Evolutionary conservation across 2,113 vertebrate genomes (phyloP), one percentile per base, ranked within the genome.

Genomic region (Hippocampus barbouri): DNA sequence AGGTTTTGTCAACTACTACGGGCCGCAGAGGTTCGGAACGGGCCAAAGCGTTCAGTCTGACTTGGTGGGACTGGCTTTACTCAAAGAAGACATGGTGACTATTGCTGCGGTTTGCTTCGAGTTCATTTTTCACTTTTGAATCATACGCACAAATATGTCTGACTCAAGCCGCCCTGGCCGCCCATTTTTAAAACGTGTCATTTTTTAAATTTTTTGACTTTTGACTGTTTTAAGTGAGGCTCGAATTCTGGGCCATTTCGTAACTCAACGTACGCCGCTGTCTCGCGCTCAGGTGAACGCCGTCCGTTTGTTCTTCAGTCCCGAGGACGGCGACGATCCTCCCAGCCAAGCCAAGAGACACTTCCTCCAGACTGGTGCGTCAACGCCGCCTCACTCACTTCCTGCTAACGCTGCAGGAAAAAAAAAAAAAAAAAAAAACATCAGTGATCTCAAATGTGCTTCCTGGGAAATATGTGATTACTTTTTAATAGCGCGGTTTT

Each of bases 251-350:
- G 34, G 34, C 34, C 34, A 38, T 38, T 38, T 38, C 5, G 34
- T 38, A 38, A 38, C 34, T 38, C 34, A 6, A 38, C 34, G 34
- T 38, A 6, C 34, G 34, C 1, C 34, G 34, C 34, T 5, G 34
- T 21, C 21, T 27, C 47, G 64, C 5, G 11, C 43, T 75, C 89
- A 98, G 96, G 93, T 93, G 47, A 86, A 89, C 66, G 94, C 96
- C 63, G 87, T 98, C 71, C 93, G 86, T 69, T 91, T 99, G 79
- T 96, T 98, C 88, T 94, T 99, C 79, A 96, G 93, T n/a, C 95
- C 97, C 0, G 96, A 97, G 78, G 93, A 95, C 62, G 78, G 82
- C 3, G 92, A 95, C 60, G 95, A 97, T 83, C 93, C 94, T 85
- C 92, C 94, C 54, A 97, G 93, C 73, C 92, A 88, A 1, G 95